Base-by-base conservation (phyloP, 2,113 vertebrate species). In the Australoheros scitulus region DNA sequence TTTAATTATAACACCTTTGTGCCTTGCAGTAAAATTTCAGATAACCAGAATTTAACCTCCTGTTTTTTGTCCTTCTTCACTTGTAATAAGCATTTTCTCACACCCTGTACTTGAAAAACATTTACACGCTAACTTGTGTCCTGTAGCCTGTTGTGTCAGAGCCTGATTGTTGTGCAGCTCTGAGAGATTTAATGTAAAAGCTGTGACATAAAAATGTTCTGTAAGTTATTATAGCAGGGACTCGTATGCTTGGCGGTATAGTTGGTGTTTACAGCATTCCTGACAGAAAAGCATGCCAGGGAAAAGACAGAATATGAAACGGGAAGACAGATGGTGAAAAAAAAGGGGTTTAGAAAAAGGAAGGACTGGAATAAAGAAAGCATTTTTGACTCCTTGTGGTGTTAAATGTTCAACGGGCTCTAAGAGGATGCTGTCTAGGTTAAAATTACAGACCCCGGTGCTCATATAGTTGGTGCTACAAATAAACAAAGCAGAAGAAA, bases 361-460 rank as follows among this genome's bases (percentile, higher is more conserved):
- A 77, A 57, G 26, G 41, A 76, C 52, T 9, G 2, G 72, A 75
- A 84, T 70, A 78, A 56, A 65, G 55, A 7, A 34, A 61, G 70
- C 58, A 9, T 63, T 29, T 82, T 7, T 43, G n/a, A 61, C 61
- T 78, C 7, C 14, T 50, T 79, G 47, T 80, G n/a, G 76, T 79
- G 79, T 72, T 43, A 61, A 78, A 22, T 77, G 77, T 79, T 61
- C 6, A 32, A 24, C 24, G 18, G 65, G 32, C 57, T 60, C 34
- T 60, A 36, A 61, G 55, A 61, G 36, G 41, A 72, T 59, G 50
- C 24, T 11, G 38, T 81, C 61, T 60, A 26, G 34, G 26, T 72
- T 65, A 1, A 83, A 80, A 89, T 89, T 80, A 88, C 76, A 91
- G 84, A 29, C 47, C 24, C 32, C 5, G 56, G 10, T 3, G 70